Percentiles rank a stretch among this genome's conserved stretches.
phyloP scores from a whole-genome alignment of 1,140 invertebrate genomes.

The Panagrolaimus sp. region DNA sequence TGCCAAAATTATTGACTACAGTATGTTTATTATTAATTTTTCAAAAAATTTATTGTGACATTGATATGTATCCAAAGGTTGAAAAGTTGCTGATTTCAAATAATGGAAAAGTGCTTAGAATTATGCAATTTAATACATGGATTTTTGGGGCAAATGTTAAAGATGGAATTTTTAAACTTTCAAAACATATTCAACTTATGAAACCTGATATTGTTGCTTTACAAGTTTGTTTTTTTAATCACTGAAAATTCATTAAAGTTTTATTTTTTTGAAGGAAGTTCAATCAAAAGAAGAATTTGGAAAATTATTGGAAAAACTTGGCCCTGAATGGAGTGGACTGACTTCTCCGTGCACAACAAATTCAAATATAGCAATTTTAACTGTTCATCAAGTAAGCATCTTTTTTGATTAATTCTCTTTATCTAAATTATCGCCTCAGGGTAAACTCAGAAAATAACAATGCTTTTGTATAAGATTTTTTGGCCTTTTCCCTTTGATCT shows the following conservation, averaged over 20 bases:
- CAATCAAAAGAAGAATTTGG: neutral
- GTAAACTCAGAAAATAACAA: too few relatives aligned
- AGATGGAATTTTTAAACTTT: neutral
- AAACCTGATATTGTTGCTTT: neutral
- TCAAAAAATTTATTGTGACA: too few relatives aligned
- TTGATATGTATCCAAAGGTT: too few relatives aligned
- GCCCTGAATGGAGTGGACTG: neutral
- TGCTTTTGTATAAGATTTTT: too few relatives aligned
- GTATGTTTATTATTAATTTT: too few relatives aligned
- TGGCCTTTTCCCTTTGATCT: too few relatives aligned
- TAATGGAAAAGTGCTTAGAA: neutral
- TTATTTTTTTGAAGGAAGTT: neutral
- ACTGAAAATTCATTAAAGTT: neutral
- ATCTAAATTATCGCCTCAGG: neutral
- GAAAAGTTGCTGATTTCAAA: too few relatives aligned
- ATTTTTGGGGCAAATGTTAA: constrained; percentile 17
- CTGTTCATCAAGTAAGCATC: neutral
- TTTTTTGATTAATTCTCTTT: neutral
- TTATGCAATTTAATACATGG: neutral
- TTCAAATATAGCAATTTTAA: neutral
- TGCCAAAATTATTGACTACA: too few relatives aligned
- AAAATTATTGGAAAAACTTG: neutral
- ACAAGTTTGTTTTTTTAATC: neutral
- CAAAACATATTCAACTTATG: constrained; percentile 4
- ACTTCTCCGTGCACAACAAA: neutral